Base-by-base conservation (phyloP, 2,113 vertebrate genomes). In the Hymenochirus boettgeri region DNA sequence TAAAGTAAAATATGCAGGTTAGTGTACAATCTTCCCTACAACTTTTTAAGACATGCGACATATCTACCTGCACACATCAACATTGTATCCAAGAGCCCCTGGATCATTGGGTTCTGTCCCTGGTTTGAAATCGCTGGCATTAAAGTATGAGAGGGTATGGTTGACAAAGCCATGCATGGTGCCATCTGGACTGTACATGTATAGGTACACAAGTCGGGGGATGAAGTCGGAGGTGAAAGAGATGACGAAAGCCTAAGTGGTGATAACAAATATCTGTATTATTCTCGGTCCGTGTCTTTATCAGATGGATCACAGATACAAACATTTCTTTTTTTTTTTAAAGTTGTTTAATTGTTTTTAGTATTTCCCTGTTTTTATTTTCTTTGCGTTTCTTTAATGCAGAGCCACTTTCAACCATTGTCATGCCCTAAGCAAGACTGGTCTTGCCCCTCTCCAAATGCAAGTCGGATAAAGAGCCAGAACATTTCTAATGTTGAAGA, bases 211-310 rank as follows among this genome's bases (percentile, higher is more conserved):
- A 71, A 99, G 89, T 63, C 96, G 92, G 15, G 96, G 96, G 82
- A 99, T 95, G 88, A 99, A 98, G 88, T 98, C 95, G 0, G 96
- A 99, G 4, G 96, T 98, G 87, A 99, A 98, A 70, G 96, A 85
- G 74, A 99, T 99, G 74, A 99, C 96, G 23, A 99, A 99, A 15
- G 94, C 96, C 96, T 99, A 80, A 4, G 76, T 45, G 53, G 73
- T 46, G 75, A 77, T 60, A 72, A 73, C 8, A 72, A 19, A 73
- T 11, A 29, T 76, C 18, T 33, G n/a, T n/a, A n/a, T n/a, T n/a
- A n/a, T n/a, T n/a, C n/a, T n/a, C n/a, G n/a, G n/a, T n/a, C n/a
- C n/a, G n/a, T n/a, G n/a, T n/a, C n/a, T n/a, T n/a, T n/a, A n/a
- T n/a, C n/a, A n/a, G n/a, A n/a, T n/a, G n/a, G n/a, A n/a, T n/a